These are phyloP conservation scores for Spisula subtruncata DNA, from an alignment of 2,888 invertebrate genomes.

Conservation along the genomic window DNA sequence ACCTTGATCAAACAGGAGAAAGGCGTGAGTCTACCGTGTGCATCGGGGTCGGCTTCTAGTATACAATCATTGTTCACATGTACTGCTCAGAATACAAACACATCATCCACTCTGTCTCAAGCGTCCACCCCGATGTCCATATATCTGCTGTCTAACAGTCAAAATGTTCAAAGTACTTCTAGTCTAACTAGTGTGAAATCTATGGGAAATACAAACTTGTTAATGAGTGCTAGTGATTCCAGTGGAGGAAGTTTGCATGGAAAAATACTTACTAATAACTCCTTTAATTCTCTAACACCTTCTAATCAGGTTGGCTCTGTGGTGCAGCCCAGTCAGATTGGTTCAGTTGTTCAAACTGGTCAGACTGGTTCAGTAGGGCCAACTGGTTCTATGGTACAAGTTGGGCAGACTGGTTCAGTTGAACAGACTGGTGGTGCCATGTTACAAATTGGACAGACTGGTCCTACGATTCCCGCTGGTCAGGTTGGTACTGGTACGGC, in stretches of 20 bases:
- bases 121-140: slow-evolving; percentile 66
- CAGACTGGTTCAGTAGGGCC: not conserved
- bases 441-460: not conserved
- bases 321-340: not conserved
- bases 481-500: slow-evolving; percentile 64
- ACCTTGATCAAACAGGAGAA: slow-evolving; percentile 59
- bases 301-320: not conserved
- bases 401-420: not conserved
- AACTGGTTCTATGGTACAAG: not conserved
- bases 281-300: not conserved
- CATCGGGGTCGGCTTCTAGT: not conserved
- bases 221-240: slow-evolving; percentile 26
- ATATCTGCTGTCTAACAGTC: slow-evolving; percentile 58
- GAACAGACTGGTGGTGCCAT: not conserved
- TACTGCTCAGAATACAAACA: slow-evolving; percentile 70
- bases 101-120: slow-evolving; percentile 79
- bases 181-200: not conserved
- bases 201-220: not conserved
- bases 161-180: slow-evolving; percentile 37
- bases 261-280: not conserved
- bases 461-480: not conserved
- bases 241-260: not conserved
- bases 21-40: not conserved
- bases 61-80: slow-evolving; percentile 30
- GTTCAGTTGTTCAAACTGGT: not conserved